These are phyloP conservation scores for Gasterosteus nipponicus DNA, from an alignment of 2,113 vertebrate species.

Conservation along the genomic window DNA sequence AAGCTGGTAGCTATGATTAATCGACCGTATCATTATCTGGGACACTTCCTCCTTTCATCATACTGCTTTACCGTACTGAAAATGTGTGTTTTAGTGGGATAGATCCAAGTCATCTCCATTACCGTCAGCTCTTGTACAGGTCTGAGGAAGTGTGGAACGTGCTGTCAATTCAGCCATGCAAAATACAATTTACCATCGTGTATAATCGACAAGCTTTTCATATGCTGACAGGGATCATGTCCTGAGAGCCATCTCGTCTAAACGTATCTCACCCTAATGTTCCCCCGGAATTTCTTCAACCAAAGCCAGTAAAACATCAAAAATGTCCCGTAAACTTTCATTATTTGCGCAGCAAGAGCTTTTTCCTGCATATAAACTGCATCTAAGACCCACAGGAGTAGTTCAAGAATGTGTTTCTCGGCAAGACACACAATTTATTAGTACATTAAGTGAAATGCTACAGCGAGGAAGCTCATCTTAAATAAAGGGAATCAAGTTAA, in stretches of 20 bases:
- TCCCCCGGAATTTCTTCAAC: neutral
- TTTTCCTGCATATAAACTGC: neutral
- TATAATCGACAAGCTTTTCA: constrained; percentile 13
- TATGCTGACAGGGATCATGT: neutral
- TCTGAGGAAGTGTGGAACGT: constrained; percentile 4
- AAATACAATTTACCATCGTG: neutral
- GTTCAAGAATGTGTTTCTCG: no score
- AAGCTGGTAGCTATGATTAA: constrained; percentile 46
- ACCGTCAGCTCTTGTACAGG: constrained; percentile 25
- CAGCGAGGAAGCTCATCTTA: no score
- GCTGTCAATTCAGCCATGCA: constrained; percentile 19
- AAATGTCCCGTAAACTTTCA: neutral
- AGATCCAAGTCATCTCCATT: constrained; percentile 24
- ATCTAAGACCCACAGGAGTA: neutral
- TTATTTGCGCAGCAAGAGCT: neutral
- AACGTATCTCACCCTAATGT: neutral
- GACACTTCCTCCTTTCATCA: constrained; percentile 68
- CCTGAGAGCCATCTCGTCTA: constrained; percentile 7
- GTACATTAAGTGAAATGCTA: accelerated
- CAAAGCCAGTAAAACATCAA: constrained; percentile 4
- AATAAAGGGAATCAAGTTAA: neutral
- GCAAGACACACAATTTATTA: neutral
- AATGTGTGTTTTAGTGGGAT: constrained; percentile 33
- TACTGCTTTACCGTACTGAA: constrained; percentile 8
- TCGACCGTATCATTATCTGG: constrained; percentile 56